Evolutionary conservation across 2,888 invertebrate species (phyloP), one percentile per base, ranked within the genome.

Genomic region (Malacosoma neustria): DNA sequence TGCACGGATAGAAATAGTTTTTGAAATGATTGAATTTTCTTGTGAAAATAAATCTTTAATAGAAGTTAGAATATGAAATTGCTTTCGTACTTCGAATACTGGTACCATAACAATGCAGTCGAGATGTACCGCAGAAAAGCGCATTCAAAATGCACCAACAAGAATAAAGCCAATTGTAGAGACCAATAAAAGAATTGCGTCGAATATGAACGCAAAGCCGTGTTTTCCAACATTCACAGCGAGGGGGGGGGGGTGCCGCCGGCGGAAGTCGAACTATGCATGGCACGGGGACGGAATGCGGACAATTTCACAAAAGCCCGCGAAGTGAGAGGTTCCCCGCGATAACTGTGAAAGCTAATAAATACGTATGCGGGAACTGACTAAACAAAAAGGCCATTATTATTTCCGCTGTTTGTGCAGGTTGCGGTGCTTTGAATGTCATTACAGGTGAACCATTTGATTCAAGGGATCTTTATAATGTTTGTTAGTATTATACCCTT

Each of bases 301-400:
- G 62, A 69, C 73, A 67, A 79, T 81, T 80, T 72, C 63, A 66
- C 73, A 72, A 72, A 72, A 72, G 68, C 66, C 63, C 71, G 59
- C 65, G 50, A 61, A 79, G 66, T 75, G 75, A 75, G 77, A 74
- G 73, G 66, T 72, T 66, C 57, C 51, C 66, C 64, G 64, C 65
- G 75, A 76, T 76, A 75, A 73, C 68, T 65, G 67, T 63, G 61
- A 69, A 70, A 61, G 67, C 74, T 75, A 74, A 80, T 75, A 81
- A 76, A 80, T 77, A 72, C 64, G 62, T 70, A 62, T 60, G 63
- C 58, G 55, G 56, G 59, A 64, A 61, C 67, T 64, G 71, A 59
- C 61, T 60, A 69, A 66, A 72, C 62, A 67, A 69, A 68, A 67
- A 60, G 66, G 62, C 61, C 64, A 63, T 63, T 66, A 62, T 57